phyloP scores from a whole-genome alignment of 2,888 invertebrate genomes.

The Campaea margaritaria region DNA sequence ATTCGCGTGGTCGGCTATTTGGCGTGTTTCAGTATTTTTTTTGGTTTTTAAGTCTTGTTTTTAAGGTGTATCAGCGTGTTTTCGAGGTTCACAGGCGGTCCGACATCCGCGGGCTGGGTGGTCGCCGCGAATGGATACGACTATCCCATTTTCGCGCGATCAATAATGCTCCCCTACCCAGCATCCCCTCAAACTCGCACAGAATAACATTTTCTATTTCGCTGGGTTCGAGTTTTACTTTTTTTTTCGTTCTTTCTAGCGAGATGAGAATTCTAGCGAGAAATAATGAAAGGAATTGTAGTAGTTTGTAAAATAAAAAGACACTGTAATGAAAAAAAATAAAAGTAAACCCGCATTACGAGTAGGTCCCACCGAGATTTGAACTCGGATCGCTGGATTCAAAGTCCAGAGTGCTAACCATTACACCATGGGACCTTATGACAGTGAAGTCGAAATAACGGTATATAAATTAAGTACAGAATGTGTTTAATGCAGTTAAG shows the following conservation, averaged over 20 bases:
- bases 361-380: constrained; percentile 83
- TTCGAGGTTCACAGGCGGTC: constrained; percentile 73
- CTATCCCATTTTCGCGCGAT: constrained; percentile 84
- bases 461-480: background rate
- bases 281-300: background rate
- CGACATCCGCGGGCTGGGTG: constrained; percentile 80
- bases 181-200: constrained; percentile 80
- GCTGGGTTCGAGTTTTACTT: constrained; percentile 22
- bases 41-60: constrained; percentile 50
- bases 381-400: constrained; percentile 85
- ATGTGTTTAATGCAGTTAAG: too few relatives aligned
- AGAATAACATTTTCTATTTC: constrained; percentile 53
- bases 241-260: background rate
- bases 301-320: background rate
- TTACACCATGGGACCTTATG: constrained; percentile 84
- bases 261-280: background rate
- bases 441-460: accelerated
- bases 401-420: constrained; percentile 87
- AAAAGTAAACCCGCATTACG: constrained; percentile 19
- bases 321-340: too few relatives aligned
- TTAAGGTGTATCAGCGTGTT: constrained; percentile 73
- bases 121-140: constrained; percentile 81
- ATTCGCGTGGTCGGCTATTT: constrained; percentile 45
- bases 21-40: constrained; percentile 26
- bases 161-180: constrained; percentile 85